Evolutionary conservation across 2,888 invertebrate species (phyloP), one percentile per base, ranked within the genome.

Genomic region (Pycnomerus fuliginosus): DNA sequence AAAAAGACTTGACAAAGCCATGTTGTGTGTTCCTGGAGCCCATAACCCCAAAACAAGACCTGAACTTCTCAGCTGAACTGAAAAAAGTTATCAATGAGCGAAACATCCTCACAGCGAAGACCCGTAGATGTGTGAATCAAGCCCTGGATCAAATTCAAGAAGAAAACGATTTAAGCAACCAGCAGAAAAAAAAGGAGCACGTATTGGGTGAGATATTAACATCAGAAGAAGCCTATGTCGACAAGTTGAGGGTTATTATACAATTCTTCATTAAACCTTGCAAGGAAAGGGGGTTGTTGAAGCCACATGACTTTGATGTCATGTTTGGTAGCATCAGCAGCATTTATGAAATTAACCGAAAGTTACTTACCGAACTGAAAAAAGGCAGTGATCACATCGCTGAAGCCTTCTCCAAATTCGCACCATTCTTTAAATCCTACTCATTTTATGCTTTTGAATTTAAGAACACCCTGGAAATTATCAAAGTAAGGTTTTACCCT

Each of bases 371-470:
- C 3, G 79, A 82, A 60, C 65, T 85, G 31, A 76, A 78, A 52
- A 58, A 71, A 3, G 73, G 79, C 55, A 67, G 74, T 44, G 76
- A 79, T 16, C 79, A 82, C 64, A 75, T 87, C 3, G 81, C 82
- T 0, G 68, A 73, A 33, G 83, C 85, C 0, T 87, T 89, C 66
- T 74, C 79, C 1, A 82, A 80, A 61, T 76, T 88, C 47, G 86
- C 84, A 1, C 88, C 88, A 2, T 88, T 83, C 64, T 81, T 89
- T 36, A 89, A 88, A 68, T 67, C 87, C 11, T 89, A 89, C 63
- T 85, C 87, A 1, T 80, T 83, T 0, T 88, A 88, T 66, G 87
- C 87, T 0, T 85, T 83, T 47, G 84, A 84, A 57, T 87, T 84
- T 62, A 82, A 82, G 51, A 77, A 79, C 45, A 78, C 82, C 1